Conservation (phyloP, 2,797 vertebrate species). For the Siniperca obscura region DNA sequence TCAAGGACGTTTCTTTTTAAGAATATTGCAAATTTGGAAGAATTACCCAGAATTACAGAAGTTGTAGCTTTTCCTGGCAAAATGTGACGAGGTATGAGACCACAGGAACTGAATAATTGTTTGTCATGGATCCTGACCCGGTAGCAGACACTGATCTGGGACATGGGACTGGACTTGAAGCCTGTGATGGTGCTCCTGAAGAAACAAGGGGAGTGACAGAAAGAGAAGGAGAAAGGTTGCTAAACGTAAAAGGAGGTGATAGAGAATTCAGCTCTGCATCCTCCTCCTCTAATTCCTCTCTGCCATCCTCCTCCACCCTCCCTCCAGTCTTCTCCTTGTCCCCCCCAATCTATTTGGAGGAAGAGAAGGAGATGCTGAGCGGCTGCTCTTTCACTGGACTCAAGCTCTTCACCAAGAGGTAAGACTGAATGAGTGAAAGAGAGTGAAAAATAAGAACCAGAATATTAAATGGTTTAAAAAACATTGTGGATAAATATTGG, state of each 20-base stretch:
- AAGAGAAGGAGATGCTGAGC: constrained; percentile 54
- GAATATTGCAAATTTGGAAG: not conserved
- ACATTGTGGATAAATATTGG: not conserved
- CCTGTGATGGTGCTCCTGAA: not conserved
- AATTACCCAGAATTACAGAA: not conserved
- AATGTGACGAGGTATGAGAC: constrained; percentile 30
- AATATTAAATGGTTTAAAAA: not conserved
- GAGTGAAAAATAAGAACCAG: too few relatives aligned
- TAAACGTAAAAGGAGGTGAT: not conserved
- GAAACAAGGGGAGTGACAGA: not conserved
- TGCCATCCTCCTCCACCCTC: constrained; percentile 25
- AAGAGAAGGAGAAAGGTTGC: not conserved
- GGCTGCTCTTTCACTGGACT: constrained; percentile 73
- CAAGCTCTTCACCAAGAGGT: constrained; percentile 71
- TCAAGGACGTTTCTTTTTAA: not conserved
- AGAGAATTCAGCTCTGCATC: constrained; percentile 58
- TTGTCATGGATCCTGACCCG: constrained; percentile 43
- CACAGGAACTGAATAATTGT: not conserved
- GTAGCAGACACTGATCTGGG: not conserved
- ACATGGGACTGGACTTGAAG: not conserved
- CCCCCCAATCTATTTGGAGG: constrained; percentile 2
- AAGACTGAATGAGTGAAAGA: constrained; percentile 18
- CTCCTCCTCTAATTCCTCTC: constrained; percentile 54
- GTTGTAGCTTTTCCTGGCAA: not conserved
- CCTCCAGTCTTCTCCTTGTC: rapidly evolving